Conservation (phyloP, 2,797 vertebrate species). For the Natrix natrix region DNA sequence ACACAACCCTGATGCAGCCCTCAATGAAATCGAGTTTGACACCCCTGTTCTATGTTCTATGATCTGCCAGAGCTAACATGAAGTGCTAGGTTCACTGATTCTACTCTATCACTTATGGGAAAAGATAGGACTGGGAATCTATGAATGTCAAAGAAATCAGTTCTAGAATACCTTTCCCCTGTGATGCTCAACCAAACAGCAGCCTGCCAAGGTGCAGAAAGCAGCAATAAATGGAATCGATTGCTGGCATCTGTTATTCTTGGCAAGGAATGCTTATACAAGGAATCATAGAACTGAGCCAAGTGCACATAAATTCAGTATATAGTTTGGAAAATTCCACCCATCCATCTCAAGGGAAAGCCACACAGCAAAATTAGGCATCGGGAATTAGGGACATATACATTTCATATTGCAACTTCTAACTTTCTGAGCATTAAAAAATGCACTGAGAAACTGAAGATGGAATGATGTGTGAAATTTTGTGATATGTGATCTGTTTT, state of each 20-base stretch:
- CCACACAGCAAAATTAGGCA: neutral
- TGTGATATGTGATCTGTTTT: neutral
- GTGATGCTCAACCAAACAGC: neutral
- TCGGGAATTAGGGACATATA: neutral
- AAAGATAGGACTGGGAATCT: neutral
- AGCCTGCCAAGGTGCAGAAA: neutral
- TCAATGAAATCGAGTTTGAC: too few species aligned
- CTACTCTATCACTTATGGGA: neutral
- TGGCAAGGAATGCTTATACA: neutral
- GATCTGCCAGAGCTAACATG: neutral
- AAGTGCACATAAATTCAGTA: neutral
- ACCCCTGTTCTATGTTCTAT: neutral
- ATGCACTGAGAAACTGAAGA: neutral
- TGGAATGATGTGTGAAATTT: neutral
- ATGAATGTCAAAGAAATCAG: neutral
- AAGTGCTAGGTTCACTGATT: neutral
- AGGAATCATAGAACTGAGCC: neutral
- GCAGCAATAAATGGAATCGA: neutral
- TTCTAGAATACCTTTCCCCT: neutral
- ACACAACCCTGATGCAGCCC: too few species aligned
- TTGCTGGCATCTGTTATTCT: neutral
- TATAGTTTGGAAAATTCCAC: neutral
- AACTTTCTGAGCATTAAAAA: neutral
- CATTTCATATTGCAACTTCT: neutral
- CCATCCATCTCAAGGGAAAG: neutral